Base-by-base conservation (phyloP, 2,797 vertebrate species). In the Sorex maritimensis region DNA sequence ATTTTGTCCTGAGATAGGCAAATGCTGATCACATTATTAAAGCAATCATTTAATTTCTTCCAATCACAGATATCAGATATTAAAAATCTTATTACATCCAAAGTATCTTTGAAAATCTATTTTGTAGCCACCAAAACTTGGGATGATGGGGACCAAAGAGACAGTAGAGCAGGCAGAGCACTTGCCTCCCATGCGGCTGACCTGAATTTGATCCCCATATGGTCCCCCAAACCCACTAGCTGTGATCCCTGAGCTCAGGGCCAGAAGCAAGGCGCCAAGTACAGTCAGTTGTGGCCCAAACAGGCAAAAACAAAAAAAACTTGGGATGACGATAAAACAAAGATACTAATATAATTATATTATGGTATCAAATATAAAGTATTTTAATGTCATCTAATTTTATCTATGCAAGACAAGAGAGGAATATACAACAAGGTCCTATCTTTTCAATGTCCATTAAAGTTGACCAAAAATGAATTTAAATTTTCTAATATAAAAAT, bases 21-120 rank as follows among this genome's bases (percentile, higher is more conserved):
- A 92, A 86, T 88, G 44, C 81, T 82, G 68, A 81, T 52, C 83
- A 91, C 11, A 78, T 67, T 92, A 92, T 88, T 73, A 83, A 9
- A 95, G 41, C 44, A 46, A 80, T 81, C 68, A 85, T 90, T 86
- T 86, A 86, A 91, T 65, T 90, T 78, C 72, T 90, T 69, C 86
- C 10, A 88, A 52, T 94, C 15, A 9, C 28, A 92, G 85, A 72
- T 61, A 77, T 28, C 72, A 91, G 84, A 72, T 30, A 77, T 23
- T 78, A 14, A 49, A 89, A 86, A 84, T 86, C 28, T 94, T 61
- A 79, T 52, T 83, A 73, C n/a, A 77, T 26, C 44, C 93, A 86
- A 75, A 52, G 71, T 41, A 34, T 24, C 28, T 81, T 87, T 49
- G 61, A 83, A 90, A 61, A 78, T 30, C 49, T 69, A 81, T 82